Evolutionary conservation across 2,113 vertebrate species (phyloP).

Genomic region (Canis aureus): DNA sequence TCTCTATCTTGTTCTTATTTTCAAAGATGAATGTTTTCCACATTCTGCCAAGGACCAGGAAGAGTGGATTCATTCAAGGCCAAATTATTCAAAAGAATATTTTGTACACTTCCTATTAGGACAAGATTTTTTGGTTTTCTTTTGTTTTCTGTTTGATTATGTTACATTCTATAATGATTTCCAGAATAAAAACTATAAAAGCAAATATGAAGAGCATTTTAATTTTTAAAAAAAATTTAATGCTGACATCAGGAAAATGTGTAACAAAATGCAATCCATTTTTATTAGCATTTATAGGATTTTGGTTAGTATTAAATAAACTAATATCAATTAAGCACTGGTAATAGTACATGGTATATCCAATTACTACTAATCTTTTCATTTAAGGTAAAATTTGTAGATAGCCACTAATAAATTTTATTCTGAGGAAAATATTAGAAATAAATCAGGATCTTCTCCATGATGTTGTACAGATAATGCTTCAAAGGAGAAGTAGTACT

Average conservation of each 20-base stretch:
- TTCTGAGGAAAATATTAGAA: background rate
- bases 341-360: background rate
- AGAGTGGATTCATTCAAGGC: background rate
- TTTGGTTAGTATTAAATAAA: background rate
- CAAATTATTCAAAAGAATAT: constrained; percentile 57
- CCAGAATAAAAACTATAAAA: background rate
- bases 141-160: background rate
- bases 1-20: constrained; percentile 32
- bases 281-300: background rate
- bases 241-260: background rate
- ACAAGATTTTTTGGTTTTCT: background rate
- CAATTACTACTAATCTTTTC: background rate
- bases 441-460: background rate
- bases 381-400: background rate
- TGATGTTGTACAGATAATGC: background rate
- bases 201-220: background rate
- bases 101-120: constrained; percentile 22
- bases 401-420: background rate
- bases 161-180: background rate
- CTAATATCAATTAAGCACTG: background rate
- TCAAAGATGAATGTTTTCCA: constrained; percentile 66
- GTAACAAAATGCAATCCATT: background rate
- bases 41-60: constrained; percentile 63
- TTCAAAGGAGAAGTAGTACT: background rate
- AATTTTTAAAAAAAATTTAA: constrained; percentile 1